Evolutionary conservation across 2,888 invertebrate species (phyloP).

Genomic region (Troides oblongomaculatus): DNA sequence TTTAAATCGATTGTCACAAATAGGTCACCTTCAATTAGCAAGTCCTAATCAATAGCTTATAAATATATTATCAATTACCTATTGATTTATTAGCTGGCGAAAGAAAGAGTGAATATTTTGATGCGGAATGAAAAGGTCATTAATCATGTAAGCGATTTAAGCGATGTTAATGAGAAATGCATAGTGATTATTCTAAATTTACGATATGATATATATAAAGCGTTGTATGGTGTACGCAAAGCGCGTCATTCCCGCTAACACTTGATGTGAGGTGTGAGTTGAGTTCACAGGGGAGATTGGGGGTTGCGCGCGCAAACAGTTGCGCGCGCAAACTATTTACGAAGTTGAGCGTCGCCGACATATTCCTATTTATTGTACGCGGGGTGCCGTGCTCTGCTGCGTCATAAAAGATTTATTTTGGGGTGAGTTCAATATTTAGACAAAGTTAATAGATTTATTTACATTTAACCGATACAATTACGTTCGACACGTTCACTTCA

Average conservation of each 20-base stretch:
- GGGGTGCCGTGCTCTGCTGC: not conserved
- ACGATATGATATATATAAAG: not conserved
- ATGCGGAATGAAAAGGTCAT: no score
- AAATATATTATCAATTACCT: no score
- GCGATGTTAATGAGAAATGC: not conserved
- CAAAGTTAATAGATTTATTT: not conserved
- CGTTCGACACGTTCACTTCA: not conserved
- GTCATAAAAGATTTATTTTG: not conserved
- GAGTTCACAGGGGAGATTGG: not conserved
- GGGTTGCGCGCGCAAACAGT: not conserved
- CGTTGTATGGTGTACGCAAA: not conserved
- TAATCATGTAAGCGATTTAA: not conserved
- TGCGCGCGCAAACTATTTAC: slow-evolving; percentile 5
- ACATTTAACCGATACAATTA: not conserved
- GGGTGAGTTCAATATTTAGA: not conserved
- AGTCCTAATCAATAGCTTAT: no score
- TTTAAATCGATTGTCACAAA: no score
- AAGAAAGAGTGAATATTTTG: no score
- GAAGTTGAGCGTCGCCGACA: slow-evolving; percentile 3
- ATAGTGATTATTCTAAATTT: not conserved
- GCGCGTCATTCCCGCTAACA: slow-evolving; percentile 1
- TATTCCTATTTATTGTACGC: not conserved
- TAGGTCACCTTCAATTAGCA: no score
- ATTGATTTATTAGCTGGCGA: no score
- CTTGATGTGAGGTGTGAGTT: slow-evolving; percentile 9